These are phyloP conservation scores for Laterallus jamaicensis DNA, from an alignment of 2,113 vertebrate genomes.

Conservation along the genomic window DNA sequence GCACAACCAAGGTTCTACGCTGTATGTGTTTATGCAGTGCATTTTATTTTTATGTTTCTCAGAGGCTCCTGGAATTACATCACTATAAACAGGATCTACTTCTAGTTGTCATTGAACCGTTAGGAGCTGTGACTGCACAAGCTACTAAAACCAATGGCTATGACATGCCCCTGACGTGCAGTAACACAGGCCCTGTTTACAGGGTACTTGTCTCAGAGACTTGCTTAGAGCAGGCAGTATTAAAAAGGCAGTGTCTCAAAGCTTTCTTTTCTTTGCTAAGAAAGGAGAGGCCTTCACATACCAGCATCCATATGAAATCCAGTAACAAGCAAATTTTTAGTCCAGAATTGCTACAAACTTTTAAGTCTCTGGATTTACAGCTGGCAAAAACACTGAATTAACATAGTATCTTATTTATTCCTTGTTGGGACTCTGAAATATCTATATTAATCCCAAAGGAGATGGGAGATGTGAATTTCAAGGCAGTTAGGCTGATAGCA, in stretches of 20 bases:
- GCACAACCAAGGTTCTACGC: background rate
- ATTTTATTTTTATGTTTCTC: background rate
- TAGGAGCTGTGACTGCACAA: background rate
- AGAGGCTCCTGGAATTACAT: background rate
- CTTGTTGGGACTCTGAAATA: background rate
- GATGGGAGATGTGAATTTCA: background rate
- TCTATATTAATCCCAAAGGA: background rate
- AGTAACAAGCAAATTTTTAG: background rate
- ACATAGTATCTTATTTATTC: background rate
- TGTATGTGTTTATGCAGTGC: background rate
- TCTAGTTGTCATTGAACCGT: background rate
- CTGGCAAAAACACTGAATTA: background rate
- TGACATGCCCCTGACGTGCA: rapidly evolving
- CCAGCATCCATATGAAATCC: background rate
- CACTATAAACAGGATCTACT: background rate
- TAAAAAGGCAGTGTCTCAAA: background rate
- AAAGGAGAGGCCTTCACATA: background rate
- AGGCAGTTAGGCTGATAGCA: background rate
- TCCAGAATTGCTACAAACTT: background rate
- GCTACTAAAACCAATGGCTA: background rate
- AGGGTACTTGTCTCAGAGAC: background rate
- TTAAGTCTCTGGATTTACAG: background rate
- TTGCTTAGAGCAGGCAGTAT: background rate
- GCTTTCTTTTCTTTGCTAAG: background rate
- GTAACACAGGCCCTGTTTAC: background rate